Evolutionary conservation across 2,888 invertebrate genomes (phyloP).

Genomic region (Yponomeuta cagnagella): DNA sequence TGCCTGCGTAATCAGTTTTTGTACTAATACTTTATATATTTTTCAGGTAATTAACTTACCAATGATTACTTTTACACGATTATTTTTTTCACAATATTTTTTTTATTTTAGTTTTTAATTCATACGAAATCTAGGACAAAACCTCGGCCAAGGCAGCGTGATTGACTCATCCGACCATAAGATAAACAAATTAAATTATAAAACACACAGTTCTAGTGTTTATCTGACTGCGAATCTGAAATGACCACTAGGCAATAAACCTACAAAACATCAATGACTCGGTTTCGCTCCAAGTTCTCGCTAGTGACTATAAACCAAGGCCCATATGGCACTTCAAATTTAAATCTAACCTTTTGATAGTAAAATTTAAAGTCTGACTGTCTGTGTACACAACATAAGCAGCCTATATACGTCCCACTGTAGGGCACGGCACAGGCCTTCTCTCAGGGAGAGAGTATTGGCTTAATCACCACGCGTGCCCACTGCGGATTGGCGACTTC

Average conservation of each 20-base stretch:
- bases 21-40: no score
- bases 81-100: no score
- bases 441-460: no score
- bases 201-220: conserved; percentile 5
- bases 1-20: no score
- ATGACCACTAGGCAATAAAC: conserved; percentile 13
- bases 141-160: neutral
- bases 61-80: no score
- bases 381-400: neutral
- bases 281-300: neutral
- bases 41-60: no score
- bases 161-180: neutral
- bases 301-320: neutral
- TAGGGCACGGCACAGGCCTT: no score
- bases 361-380: neutral
- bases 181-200: neutral
- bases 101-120: no score
- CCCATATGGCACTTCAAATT: neutral
- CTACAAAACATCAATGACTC: conserved; percentile 10
- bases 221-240: neutral
- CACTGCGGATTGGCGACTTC: no score
- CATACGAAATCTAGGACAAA: neutral
- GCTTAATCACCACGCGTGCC: no score
- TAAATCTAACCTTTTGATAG: neutral
- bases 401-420: no score